Evolutionary conservation across 2,797 vertebrate species (phyloP), one percentile per base, ranked within the genome.

Genomic region (Parambassis ranga): DNA sequence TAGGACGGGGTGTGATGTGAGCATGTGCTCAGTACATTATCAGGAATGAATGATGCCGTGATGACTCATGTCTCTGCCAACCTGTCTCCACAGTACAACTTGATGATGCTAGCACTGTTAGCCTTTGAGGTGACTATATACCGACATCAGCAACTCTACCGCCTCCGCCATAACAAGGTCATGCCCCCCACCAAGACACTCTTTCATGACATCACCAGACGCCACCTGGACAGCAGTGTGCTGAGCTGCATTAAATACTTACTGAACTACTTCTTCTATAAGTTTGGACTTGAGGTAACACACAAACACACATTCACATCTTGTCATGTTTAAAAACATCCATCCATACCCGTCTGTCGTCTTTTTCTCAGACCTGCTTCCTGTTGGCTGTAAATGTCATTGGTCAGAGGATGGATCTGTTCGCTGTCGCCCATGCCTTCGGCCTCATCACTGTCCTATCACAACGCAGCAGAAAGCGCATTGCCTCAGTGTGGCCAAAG

Each of bases 201-300:
- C 71, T 98, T 98, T 81, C 94, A 96, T 65, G 92, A 95, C 75
- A 92, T 98, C 74, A 96, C 94, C 26, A 93, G 95, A 49, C 90
- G 88, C 26, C 95, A 97, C 81, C 82, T 98, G 47, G 96, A 98
- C 41, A 87, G 95, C 24, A 92, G 94, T 13, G 75, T 98, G 39
- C 33, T 95, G n/a, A 95, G 91, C 75, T 97, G 95, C 78, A 75
- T 92, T 65, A 97, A 96, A 77, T 98, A 98, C 79, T 98, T 98
- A 76, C 84, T 96, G 73, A 97, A 98, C 86, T 98, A 96, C 79
- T 97, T 94, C 88, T 97, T 97, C 91, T 98, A 98, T 89, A 98
- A 98, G 76, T 98, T 98, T 83, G 96, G 96, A 19, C 89, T 98
- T 52, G 96, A 98, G 95, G 94, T 95, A 79, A 83, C 53, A 23